Evolutionary conservation across 2,888 invertebrate genomes (phyloP).

Genomic region (Diaperis boleti): DNA sequence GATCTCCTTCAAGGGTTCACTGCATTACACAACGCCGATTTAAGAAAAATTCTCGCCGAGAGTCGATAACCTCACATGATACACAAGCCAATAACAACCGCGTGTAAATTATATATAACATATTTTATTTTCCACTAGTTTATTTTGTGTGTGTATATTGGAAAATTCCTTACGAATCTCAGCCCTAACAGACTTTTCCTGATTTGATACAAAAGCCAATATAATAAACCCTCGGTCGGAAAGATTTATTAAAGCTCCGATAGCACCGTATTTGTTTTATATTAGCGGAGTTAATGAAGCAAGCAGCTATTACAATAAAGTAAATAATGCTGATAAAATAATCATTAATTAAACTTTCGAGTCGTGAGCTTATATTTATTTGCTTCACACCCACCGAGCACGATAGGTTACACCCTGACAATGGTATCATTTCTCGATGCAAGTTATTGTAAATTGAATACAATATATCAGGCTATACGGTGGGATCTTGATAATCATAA

Average conservation of each 20-base stretch:
- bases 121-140: too few species aligned
- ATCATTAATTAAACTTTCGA: conserved; percentile 36
- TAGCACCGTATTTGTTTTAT: conserved; percentile 21
- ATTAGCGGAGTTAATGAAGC: conserved; percentile 30
- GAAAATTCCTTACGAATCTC: conserved; percentile 6
- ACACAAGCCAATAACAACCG: too few species aligned
- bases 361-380: conserved; percentile 29
- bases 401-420: conserved; percentile 30
- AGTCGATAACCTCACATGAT: too few species aligned
- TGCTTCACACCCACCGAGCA: conserved; percentile 34
- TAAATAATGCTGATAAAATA: conserved; percentile 34
- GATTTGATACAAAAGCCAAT: conserved; percentile 3
- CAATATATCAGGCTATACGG: conserved; percentile 4
- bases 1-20: too few species aligned
- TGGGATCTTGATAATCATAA: too few species aligned
- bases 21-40: too few species aligned
- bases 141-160: too few species aligned
- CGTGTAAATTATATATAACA: too few species aligned
- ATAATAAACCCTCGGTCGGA: neutral
- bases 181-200: conserved; percentile 1
- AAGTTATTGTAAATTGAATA: conserved; percentile 30
- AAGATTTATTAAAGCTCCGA: conserved; percentile 6
- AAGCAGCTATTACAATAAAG: conserved; percentile 26
- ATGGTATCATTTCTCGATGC: conserved; percentile 30
- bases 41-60: too few species aligned